phyloP scores from a whole-genome alignment of 2,113 vertebrate genomes.

The Cyanistes caeruleus region DNA sequence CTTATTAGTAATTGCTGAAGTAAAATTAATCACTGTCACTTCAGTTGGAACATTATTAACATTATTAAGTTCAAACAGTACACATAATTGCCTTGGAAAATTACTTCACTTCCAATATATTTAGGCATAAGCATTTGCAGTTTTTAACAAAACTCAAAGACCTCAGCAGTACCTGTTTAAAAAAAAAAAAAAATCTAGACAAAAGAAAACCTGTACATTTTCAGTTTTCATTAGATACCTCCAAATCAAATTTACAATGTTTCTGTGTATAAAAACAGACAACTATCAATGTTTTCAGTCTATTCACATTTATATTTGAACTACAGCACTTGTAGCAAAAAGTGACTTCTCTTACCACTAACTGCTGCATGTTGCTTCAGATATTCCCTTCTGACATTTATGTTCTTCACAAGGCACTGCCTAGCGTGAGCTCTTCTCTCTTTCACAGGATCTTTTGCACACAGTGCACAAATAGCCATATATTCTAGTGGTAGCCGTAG shows the following conservation, averaged over 20 bases:
- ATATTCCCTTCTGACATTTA: slow-evolving; percentile 95
- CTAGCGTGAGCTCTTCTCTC: slow-evolving; percentile 95
- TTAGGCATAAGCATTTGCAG: not conserved
- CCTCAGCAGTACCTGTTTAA: not conserved
- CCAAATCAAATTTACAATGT: not conserved
- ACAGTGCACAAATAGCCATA: slow-evolving; percentile 95
- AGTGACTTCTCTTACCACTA: slow-evolving; percentile 83
- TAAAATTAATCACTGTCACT: not conserved
- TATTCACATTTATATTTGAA: not conserved
- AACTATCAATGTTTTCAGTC: not conserved
- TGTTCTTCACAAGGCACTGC: slow-evolving; percentile 97
- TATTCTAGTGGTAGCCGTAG: slow-evolving; percentile 95
- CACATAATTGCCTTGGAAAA: not conserved
- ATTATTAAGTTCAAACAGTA: not conserved
- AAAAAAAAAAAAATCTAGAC: not conserved
- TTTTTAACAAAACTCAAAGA: not conserved
- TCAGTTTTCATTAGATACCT: not conserved
- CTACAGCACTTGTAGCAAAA: not conserved
- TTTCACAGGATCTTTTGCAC: slow-evolving; percentile 97
- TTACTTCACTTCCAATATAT: not conserved
- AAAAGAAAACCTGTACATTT: not conserved
- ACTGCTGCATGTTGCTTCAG: slow-evolving; percentile 97
- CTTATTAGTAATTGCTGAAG: not conserved
- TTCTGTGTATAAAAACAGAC: not conserved
- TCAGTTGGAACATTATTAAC: not conserved